Base-by-base conservation (phyloP, 1,140 invertebrate genomes). In the Drosophila varians region DNA sequence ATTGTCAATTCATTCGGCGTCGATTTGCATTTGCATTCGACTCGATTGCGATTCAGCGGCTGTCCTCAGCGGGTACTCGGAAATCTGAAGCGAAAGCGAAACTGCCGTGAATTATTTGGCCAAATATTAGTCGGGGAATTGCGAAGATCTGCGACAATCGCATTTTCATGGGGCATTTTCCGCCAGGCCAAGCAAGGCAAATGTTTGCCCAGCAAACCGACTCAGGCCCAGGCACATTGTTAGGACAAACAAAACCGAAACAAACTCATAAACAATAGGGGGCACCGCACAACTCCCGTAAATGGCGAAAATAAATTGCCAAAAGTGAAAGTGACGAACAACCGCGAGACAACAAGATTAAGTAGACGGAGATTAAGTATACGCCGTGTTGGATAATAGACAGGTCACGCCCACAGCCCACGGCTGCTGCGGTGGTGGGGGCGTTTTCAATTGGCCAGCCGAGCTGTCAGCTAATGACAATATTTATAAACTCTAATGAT, bases 1-100 rank as follows among this genome's bases (percentile, higher is more conserved):
- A 86, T 87, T 86, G 82, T 87, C 82, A 70, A 86, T 86, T 86
- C 82, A 87, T 86, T 86, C 82, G 82, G 60, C 74, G 77, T 86
- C 71, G 74, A 78, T 74, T 74, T 83, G 83, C 76, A 90, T 87
- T 90, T 88, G 88, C 72, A 84, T 80, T 86, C 74, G 80, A 84
- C 57, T 77, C 53, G 66, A 45, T 57, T 79, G 46, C 69, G 56
- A 72, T 75, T 54, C 69, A 75, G 21, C 45, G 43, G 78, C 36
- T 47, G 68, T 28, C 26, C 65, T 31, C 34, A 34, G 21, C 47
- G 38, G 16, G 12, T 34, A 58, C 36, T 76, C 45, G 31, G 42
- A 54, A 31, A 64, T 54, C 69, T 73, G 31, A 56, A 70, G n/a
- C 6, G 45, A 57, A 70, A 69, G 51, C 48, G 64, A 69, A 69